These are phyloP conservation scores for Tetramorium bicarinatum DNA, from an alignment of 2,888 invertebrate species.

Conservation along the genomic window DNA sequence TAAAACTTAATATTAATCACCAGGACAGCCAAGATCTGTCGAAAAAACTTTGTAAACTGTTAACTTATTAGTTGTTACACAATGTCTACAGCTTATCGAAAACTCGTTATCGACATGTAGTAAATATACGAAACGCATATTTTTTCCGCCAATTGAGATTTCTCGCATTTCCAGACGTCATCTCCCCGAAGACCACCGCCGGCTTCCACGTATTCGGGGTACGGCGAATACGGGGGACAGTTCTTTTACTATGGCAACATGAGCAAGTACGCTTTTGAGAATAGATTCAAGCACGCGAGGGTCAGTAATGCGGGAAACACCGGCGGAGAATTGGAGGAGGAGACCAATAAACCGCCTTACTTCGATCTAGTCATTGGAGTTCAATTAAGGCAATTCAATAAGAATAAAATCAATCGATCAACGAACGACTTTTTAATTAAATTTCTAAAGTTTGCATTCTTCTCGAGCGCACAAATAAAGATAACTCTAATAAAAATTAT, in stretches of 20 bases:
- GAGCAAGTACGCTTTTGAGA: constrained; percentile 83
- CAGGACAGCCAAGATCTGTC: not conserved
- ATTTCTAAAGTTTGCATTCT: not conserved
- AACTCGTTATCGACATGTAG: not conserved
- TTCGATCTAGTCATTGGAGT: constrained; percentile 80
- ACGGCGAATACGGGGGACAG: constrained; percentile 83
- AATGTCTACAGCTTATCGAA: not conserved
- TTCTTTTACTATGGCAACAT: constrained; percentile 85
- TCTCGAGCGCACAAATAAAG: not conserved
- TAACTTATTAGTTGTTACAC: not conserved
- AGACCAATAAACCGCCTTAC: constrained; percentile 60
- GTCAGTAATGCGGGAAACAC: constrained; percentile 58
- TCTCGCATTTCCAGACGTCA: constrained; percentile 53
- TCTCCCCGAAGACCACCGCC: constrained; percentile 73
- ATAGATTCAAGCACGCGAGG: constrained; percentile 74
- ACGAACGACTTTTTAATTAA: not conserved
- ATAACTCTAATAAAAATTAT: not conserved
- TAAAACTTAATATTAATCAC: not conserved
- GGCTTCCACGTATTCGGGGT: constrained; percentile 83
- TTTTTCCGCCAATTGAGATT: not conserved
- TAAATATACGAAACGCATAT: not conserved
- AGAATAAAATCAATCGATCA: not conserved
- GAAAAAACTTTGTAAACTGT: not conserved
- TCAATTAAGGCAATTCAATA: constrained; percentile 74
- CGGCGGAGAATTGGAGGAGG: constrained; percentile 65